Conservation (phyloP, 1,140 invertebrate species). For the Meloidogyne chitwoodi region DNA sequence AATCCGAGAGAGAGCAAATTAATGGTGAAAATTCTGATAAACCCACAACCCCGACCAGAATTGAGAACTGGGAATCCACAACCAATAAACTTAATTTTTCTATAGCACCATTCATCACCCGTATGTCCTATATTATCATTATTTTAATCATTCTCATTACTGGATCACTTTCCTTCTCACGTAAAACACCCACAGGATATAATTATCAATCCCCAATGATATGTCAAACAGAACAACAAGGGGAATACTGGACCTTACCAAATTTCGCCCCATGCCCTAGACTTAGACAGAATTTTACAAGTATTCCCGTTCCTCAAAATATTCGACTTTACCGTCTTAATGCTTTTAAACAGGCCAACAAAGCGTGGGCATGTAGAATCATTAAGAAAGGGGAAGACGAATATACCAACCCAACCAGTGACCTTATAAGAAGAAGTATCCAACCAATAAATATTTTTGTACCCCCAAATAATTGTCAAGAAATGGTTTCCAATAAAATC, state of each 20-base stretch:
- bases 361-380: background rate
- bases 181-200: background rate
- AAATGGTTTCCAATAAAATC: background rate
- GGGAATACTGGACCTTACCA: background rate
- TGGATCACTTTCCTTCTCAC: background rate
- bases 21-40: no score
- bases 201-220: background rate
- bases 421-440: background rate
- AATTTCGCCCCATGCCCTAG: background rate
- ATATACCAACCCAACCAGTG: background rate
- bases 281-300: background rate
- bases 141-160: no score
- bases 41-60: background rate
- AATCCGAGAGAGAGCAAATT: no score
- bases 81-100: background rate
- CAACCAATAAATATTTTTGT: background rate
- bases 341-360: background rate
- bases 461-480: background rate
- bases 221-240: background rate
- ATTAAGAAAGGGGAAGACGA: background rate
- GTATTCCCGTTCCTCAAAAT: background rate
- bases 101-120: background rate
- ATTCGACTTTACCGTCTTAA: constrained; percentile 3
- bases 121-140: background rate
- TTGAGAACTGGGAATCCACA: background rate